These are phyloP conservation scores for Pagetopsis macropterus DNA, from an alignment of 2,797 vertebrate species.

Conservation along the genomic window DNA sequence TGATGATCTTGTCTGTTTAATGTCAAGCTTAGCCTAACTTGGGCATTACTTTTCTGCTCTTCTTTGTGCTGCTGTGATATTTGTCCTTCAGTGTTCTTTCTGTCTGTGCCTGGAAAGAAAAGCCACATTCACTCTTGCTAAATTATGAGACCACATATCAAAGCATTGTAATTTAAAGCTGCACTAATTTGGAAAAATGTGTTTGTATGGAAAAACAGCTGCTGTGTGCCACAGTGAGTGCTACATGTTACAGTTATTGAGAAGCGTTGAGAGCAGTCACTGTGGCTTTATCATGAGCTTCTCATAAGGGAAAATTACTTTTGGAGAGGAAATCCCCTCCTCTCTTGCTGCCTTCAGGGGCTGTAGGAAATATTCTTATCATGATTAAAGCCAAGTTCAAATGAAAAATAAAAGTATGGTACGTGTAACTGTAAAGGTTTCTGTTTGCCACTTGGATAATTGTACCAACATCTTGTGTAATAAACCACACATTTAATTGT, in stretches of 20 bases:
- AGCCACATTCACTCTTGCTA: conserved; percentile 9
- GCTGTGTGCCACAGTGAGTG: conserved; percentile 3
- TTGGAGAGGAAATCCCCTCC: conserved; percentile 57
- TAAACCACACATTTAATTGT: neutral
- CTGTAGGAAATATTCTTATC: conserved; percentile 20
- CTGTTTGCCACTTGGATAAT: neutral
- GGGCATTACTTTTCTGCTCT: neutral
- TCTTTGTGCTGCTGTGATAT: neutral
- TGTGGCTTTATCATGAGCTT: conserved; percentile 23
- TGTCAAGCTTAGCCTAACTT: neutral
- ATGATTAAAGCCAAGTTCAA: conserved; percentile 9
- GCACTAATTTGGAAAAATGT: conserved; percentile 22
- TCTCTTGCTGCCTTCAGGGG: conserved; percentile 44
- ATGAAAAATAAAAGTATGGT: neutral
- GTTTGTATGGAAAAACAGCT: conserved; percentile 35
- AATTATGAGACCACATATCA: conserved; percentile 23
- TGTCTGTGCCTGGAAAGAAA: neutral
- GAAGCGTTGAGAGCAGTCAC: conserved; percentile 41
- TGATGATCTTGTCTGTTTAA: neutral
- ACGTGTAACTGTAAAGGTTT: neutral
- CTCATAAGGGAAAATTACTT: conserved; percentile 38
- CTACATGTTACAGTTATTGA: conserved; percentile 35
- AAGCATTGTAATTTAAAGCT: conserved; percentile 28
- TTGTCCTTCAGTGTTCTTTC: neutral
- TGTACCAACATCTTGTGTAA: neutral